A percentile compares a stretch with the other conserved stretches of the same genome.
phyloP scores from a whole-genome alignment of 1,140 invertebrate genomes.

The Globodera ellingtonae region DNA sequence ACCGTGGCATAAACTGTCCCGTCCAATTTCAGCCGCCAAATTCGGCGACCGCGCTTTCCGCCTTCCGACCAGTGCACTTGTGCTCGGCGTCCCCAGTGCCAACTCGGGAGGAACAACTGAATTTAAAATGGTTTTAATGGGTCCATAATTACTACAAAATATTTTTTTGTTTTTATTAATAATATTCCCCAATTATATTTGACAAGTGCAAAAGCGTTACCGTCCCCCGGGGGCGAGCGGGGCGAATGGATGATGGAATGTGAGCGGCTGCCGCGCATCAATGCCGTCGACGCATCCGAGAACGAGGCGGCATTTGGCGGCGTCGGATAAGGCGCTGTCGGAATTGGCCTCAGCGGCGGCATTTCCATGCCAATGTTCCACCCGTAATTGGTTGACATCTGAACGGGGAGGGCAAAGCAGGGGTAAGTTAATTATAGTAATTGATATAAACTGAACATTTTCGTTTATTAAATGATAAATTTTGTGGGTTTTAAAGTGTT shows the following conservation, averaged over 20 bases:
- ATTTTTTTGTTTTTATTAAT: conserved; percentile 7
- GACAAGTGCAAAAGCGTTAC: background rate
- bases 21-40: conserved; percentile 19
- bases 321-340: conserved; percentile 25
- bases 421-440: no score
- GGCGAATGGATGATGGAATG: conserved; percentile 23
- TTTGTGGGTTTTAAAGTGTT: no score
- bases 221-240: conserved; percentile 6
- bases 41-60: conserved; percentile 24
- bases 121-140: background rate
- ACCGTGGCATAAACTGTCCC: conserved; percentile 4
- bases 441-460: no score
- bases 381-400: conserved; percentile 9
- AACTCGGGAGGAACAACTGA: background rate
- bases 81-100: conserved; percentile 25
- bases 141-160: background rate
- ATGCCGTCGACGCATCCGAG: conserved; percentile 15
- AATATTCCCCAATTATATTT: background rate
- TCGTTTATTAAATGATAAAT: no score
- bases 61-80: conserved; percentile 19
- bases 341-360: background rate
- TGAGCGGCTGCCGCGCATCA: conserved; percentile 17
- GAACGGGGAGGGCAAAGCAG: background rate
- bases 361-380: conserved; percentile 14
- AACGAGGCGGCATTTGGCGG: conserved; percentile 20